Conservation (phyloP, 2,797 vertebrate species). For the Myotis vivesi region DNA sequence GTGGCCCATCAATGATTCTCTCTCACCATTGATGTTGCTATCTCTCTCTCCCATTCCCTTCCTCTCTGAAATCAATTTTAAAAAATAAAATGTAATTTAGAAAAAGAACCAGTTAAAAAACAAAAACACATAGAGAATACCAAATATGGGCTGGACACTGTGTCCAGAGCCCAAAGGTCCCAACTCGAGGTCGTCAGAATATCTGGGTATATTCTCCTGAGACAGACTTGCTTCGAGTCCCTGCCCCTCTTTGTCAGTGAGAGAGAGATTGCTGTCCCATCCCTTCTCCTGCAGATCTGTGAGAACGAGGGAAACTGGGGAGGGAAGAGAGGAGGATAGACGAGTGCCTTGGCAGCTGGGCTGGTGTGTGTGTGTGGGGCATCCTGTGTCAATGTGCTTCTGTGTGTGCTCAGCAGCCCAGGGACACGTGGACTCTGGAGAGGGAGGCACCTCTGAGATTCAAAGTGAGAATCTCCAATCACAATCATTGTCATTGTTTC, state of each 20-base stretch:
- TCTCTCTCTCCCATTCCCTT: too few species aligned
- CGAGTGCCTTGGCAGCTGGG: neutral
- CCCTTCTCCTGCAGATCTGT: neutral
- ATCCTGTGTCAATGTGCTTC: neutral
- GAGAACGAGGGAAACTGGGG: neutral
- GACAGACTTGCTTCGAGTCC: neutral
- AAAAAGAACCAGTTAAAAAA: too few species aligned
- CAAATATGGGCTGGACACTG: neutral
- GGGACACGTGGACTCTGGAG: neutral
- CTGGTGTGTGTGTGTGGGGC: neutral
- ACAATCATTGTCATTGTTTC: neutral
- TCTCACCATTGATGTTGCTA: too few species aligned
- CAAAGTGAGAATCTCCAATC: neutral
- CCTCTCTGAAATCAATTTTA: too few species aligned
- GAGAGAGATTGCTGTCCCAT: neutral
- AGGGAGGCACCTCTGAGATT: neutral
- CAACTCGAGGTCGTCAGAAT: neutral
- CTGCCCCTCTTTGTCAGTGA: neutral
- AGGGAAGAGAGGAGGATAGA: neutral
- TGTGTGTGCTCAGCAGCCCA: neutral
- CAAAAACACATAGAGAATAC: neutral
- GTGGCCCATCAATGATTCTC: too few species aligned
- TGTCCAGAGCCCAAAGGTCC: neutral
- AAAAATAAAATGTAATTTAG: too few species aligned
- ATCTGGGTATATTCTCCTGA: neutral